phyloP scores from a whole-genome alignment of 2,797 vertebrate genomes.

The Coregonus ussuriensis region DNA sequence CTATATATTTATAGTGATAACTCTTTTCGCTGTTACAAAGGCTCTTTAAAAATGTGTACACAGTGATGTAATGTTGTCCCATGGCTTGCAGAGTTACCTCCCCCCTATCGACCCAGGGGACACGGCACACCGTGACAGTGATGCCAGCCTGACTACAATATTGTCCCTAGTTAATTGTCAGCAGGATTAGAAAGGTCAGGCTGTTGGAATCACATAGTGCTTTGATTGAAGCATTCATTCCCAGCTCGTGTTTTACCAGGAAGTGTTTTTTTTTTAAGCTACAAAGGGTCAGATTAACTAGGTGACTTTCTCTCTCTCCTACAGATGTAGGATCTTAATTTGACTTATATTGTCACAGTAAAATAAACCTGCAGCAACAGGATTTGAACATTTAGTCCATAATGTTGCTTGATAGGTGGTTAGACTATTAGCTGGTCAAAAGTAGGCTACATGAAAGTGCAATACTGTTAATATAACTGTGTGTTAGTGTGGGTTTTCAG shows the following conservation, averaged over 20 bases:
- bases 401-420: too few species aligned
- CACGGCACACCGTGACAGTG: neutral
- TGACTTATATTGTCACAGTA: too few species aligned
- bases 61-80: neutral
- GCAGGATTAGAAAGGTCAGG: conserved; percentile 28
- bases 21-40: neutral
- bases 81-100: neutral
- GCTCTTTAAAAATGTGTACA: neutral
- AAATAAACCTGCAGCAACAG: too few species aligned
- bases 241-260: neutral
- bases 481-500: too few species aligned
- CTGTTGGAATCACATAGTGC: conserved; percentile 14
- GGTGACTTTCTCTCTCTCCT: neutral
- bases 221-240: conserved; percentile 19
- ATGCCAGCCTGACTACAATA: neutral
- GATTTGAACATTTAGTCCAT: too few species aligned
- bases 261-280: neutral
- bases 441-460: too few species aligned
- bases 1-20: neutral
- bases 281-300: neutral
- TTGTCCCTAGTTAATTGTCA: conserved; percentile 26
- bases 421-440: too few species aligned
- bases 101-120: neutral
- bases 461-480: too few species aligned
- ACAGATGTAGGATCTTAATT: too few species aligned